These are phyloP conservation scores for Bubalus kerabau DNA, from an alignment of 2,113 vertebrate genomes.

Conservation along the genomic window DNA sequence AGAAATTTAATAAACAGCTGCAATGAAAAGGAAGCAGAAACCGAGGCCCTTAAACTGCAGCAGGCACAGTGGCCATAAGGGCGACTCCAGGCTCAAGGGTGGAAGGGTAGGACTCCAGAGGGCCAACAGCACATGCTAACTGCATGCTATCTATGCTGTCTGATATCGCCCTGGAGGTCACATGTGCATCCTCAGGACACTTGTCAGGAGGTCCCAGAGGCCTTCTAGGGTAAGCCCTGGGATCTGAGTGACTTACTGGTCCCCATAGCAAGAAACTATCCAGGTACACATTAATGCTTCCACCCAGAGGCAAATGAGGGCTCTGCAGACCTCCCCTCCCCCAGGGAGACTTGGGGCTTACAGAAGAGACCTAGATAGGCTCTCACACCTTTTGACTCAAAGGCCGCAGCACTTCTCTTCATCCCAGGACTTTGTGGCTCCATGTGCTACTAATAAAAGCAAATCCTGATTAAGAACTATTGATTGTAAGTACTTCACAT, in stretches of 20 bases:
- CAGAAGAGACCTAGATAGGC: neutral
- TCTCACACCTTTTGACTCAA: neutral
- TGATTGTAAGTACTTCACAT: neutral
- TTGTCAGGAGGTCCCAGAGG: neutral
- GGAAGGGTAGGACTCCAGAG: neutral
- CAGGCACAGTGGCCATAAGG: neutral
- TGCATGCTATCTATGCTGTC: neutral
- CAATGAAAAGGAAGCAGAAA: neutral
- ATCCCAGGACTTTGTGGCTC: neutral
- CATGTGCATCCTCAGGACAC: neutral
- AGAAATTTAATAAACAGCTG: slow-evolving; percentile 6
- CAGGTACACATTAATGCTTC: neutral
- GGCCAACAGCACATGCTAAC: neutral
- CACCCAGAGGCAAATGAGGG: neutral
- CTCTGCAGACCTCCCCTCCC: neutral
- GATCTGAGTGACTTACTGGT: neutral
- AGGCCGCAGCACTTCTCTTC: neutral
- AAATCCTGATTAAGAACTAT: slow-evolving; percentile 46
- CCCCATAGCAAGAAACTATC: neutral
- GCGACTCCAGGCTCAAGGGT: neutral
- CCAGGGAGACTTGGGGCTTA: neutral
- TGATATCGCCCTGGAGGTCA: neutral
- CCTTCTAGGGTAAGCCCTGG: neutral
- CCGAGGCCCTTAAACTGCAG: neutral
- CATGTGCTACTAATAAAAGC: slow-evolving; percentile 22